A percentile compares a stretch with the other conserved stretches of the same genome.
Evolutionary conservation across 2,797 vertebrate species (phyloP).

Genomic region (Vipera ursinii): DNA sequence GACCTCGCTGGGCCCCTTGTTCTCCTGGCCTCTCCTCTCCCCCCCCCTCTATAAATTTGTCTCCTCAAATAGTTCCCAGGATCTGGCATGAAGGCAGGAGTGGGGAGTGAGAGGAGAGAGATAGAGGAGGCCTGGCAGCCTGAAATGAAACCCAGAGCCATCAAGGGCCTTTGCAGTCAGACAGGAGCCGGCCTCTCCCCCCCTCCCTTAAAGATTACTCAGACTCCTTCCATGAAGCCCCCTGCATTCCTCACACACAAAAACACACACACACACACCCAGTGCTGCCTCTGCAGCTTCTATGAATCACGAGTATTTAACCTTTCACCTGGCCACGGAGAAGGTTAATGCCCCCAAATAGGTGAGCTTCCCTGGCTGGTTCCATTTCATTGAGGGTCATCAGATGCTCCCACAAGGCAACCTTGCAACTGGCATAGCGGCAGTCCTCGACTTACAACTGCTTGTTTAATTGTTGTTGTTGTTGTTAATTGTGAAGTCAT

Average conservation of each 20-base stretch:
- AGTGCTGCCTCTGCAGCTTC: conserved; percentile 67
- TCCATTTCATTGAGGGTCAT: fast-evolving
- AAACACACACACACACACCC: conserved; percentile 58
- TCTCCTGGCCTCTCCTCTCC: background rate
- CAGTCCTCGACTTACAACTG: fast-evolving
- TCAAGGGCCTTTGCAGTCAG: conserved; percentile 83
- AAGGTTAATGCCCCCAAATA: conserved; percentile 63
- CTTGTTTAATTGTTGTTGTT: too few species aligned
- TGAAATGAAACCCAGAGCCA: conserved; percentile 88
- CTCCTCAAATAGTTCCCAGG: conserved; percentile 68
- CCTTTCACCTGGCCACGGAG: conserved; percentile 65
- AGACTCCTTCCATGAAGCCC: conserved; percentile 75
- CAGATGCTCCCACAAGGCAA: background rate
- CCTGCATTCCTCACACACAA: conserved; percentile 79
- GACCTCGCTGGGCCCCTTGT: conserved; percentile 56
- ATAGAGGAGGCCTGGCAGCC: conserved; percentile 82
- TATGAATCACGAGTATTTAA: conserved; percentile 67
- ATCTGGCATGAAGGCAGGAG: conserved; percentile 64
- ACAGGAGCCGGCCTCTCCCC: conserved; percentile 85
- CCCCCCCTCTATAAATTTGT: conserved; percentile 64
- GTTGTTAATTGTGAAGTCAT: too few species aligned
- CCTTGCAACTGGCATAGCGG: background rate
- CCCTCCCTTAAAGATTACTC: conserved; percentile 80
- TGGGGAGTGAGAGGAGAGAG: conserved; percentile 76
- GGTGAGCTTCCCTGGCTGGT: background rate